phyloP scores from a whole-genome alignment of 2,113 vertebrate genomes.

The Geococcyx californianus region DNA sequence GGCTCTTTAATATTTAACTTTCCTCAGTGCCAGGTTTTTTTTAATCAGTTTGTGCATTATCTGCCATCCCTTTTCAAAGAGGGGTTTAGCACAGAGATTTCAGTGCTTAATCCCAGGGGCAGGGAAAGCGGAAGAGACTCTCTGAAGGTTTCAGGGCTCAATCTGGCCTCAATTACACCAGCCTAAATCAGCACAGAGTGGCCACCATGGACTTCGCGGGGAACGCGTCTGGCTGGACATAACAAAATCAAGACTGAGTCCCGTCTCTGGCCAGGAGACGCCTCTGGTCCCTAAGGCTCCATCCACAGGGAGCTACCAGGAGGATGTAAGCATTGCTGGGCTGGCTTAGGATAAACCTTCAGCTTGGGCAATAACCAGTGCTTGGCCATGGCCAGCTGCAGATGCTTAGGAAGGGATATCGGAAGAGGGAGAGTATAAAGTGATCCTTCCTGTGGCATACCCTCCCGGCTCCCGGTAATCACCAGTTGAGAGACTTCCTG shows the following conservation, averaged over 20 bases:
- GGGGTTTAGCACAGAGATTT: conserved; percentile 50
- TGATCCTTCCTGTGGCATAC: conserved; percentile 32
- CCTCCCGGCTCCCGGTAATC: background rate
- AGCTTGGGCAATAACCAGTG: background rate
- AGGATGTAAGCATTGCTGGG: background rate
- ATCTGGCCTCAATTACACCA: conserved; percentile 47
- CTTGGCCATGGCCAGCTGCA: conserved; percentile 7
- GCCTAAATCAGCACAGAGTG: background rate
- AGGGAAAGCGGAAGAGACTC: conserved; percentile 23
- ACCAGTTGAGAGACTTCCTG: conserved; percentile 49
- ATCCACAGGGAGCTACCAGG: background rate
- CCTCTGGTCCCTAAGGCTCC: background rate
- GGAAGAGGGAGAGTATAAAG: conserved; percentile 48
- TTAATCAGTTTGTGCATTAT: conserved; percentile 48
- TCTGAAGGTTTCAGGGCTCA: conserved; percentile 53
- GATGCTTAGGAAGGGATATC: conserved; percentile 33
- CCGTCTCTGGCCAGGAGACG: rapidly evolving
- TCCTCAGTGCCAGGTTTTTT: background rate
- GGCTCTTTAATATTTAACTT: conserved; percentile 71
- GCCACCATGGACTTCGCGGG: rapidly evolving
- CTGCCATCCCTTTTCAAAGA: conserved; percentile 36
- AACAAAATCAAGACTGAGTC: background rate
- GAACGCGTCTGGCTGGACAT: rapidly evolving
- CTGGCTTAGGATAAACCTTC: background rate
- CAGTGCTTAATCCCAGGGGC: conserved; percentile 24